These are phyloP conservation scores for Amphipyra berbera DNA, from an alignment of 2,888 invertebrate species.

Conservation along the genomic window DNA sequence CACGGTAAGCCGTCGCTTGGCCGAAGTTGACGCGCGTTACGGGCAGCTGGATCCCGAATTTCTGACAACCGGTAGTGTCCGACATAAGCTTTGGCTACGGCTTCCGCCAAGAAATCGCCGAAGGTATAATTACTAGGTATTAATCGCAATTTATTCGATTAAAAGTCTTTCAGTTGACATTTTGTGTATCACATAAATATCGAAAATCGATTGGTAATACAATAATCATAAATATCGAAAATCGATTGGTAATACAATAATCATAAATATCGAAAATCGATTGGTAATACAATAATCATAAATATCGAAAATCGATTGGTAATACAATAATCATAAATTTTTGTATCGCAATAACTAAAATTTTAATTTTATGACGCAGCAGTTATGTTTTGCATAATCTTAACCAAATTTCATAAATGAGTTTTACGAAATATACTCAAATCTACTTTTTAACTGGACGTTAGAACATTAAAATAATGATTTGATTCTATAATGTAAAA, in stretches of 20 bases:
- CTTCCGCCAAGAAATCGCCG: too few relatives aligned
- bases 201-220: slow-evolving; percentile 30
- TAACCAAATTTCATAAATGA: slow-evolving; percentile 23
- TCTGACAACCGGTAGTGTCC: too few relatives aligned
- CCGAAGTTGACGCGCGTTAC: too few relatives aligned
- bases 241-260: too few relatives aligned
- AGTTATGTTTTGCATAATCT: slow-evolving; percentile 36
- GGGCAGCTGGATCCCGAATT: too few relatives aligned
- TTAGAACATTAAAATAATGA: slow-evolving; percentile 4
- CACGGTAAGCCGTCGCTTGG: not conserved
- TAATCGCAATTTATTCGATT: not conserved
- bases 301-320: slow-evolving; percentile 41
- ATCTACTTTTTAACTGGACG: not conserved
- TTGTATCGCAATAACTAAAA: slow-evolving; percentile 11
- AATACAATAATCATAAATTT: slow-evolving; percentile 21
- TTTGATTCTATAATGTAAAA: not conserved
- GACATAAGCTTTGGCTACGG: too few relatives aligned
- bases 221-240: slow-evolving; percentile 27
- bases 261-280: slow-evolving; percentile 44
- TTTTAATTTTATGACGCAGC: slow-evolving; percentile 35
- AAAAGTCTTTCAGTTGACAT: slow-evolving; percentile 16
- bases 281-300: slow-evolving; percentile 7
- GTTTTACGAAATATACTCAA: not conserved
- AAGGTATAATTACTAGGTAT: not conserved
- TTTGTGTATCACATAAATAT: slow-evolving; percentile 13